Conservation (phyloP, 2,113 vertebrate genomes). For the Halcyon malimbica region DNA sequence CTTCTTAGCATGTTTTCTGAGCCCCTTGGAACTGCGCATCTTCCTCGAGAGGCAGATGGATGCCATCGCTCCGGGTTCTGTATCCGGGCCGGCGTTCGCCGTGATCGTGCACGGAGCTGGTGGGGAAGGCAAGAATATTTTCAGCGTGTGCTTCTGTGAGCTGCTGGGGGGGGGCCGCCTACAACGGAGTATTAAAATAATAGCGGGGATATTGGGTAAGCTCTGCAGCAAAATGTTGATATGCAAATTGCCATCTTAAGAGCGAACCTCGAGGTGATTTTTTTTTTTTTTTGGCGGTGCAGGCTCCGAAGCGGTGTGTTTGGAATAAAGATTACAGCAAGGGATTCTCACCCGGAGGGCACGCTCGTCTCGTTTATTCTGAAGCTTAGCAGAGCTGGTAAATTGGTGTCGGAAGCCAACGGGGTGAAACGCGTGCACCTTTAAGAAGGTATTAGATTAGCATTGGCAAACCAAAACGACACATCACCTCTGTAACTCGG, state of each 20-base stretch:
- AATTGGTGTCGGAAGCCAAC: constrained; percentile 24
- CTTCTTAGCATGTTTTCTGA: background rate
- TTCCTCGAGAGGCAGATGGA: background rate
- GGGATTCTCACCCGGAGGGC: constrained; percentile 7
- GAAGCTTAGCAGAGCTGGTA: constrained; percentile 6
- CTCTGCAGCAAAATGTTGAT: constrained; percentile 28
- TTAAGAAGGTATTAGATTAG: constrained; percentile 33
- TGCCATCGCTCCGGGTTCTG: background rate
- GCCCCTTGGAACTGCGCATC: background rate
- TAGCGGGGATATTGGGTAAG: constrained; percentile 4
- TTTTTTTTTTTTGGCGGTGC: background rate
- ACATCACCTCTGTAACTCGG: background rate
- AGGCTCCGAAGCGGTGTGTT: background rate
- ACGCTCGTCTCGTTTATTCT: constrained; percentile 2
- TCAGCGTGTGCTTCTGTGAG: constrained; percentile 10
- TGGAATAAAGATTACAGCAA: constrained; percentile 42
- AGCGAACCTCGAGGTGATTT: constrained; percentile 35
- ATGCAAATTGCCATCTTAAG: constrained; percentile 53
- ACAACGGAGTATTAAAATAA: constrained; percentile 41
- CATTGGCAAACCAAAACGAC: background rate
- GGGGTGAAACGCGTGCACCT: constrained; percentile 5
- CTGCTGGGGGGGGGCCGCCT: background rate
- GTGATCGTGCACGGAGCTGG: background rate
- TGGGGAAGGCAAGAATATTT: constrained; percentile 42
- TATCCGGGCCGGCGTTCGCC: background rate